Evolutionary conservation across 2,113 vertebrate genomes (phyloP).

Genomic region (Nematolebias whitei): DNA sequence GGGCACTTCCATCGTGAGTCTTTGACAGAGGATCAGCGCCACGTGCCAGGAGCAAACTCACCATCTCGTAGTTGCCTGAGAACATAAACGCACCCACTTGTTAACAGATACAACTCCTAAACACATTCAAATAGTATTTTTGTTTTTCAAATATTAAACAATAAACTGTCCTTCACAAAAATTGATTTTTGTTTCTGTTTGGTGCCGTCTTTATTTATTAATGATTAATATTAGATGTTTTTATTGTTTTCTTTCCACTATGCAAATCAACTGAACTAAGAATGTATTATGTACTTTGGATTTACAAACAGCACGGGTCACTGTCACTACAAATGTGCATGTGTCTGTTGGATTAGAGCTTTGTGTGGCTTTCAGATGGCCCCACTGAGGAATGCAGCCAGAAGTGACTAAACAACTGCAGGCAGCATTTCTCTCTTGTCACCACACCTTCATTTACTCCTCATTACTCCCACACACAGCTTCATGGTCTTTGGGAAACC

Average conservation of each 20-base stretch:
- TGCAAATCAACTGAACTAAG: background rate
- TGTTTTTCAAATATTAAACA: no score
- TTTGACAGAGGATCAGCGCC: slow-evolving; percentile 91
- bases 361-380: slow-evolving; percentile 54
- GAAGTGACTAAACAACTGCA: slow-evolving; percentile 52
- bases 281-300: background rate
- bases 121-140: background rate
- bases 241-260: no score
- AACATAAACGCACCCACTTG: background rate
- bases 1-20: slow-evolving; percentile 84
- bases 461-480: slow-evolving; percentile 35
- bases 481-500: slow-evolving; percentile 14
- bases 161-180: no score
- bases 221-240: no score
- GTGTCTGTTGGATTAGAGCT: slow-evolving; percentile 47
- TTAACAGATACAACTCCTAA: no score
- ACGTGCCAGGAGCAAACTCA: slow-evolving; percentile 89
- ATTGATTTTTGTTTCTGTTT: no score
- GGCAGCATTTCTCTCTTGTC: slow-evolving; percentile 31
- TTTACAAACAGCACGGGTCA: slow-evolving; percentile 25
- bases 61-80: slow-evolving; percentile 95
- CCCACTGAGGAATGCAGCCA: slow-evolving; percentile 58
- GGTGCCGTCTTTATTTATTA: no score
- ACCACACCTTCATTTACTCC: slow-evolving; percentile 40
- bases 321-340: slow-evolving; percentile 38